Percentiles rank a stretch among this genome's conserved stretches.
phyloP scores from a whole-genome alignment of 2,113 vertebrate species.

The Puffinus mauretanicus region DNA sequence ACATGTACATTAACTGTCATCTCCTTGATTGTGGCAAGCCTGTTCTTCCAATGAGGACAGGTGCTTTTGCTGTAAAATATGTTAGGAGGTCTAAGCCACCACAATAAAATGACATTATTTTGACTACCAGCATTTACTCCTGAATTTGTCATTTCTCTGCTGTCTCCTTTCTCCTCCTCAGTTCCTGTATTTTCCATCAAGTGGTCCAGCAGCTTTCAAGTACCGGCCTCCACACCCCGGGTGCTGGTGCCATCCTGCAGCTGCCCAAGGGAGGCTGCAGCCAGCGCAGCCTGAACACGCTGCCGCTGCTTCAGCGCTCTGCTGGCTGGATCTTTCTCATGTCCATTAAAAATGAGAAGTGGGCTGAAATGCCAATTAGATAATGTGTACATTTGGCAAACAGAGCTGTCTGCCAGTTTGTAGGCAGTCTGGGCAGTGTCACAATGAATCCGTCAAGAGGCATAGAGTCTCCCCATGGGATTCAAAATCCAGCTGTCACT shows the following conservation, averaged over 20 bases:
- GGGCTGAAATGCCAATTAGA: constrained; percentile 9
- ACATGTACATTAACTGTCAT: background rate
- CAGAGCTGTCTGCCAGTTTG: constrained; percentile 20
- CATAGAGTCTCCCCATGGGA: background rate
- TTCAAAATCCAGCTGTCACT: background rate
- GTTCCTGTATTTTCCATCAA: background rate
- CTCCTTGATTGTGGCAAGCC: background rate
- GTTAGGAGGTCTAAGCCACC: background rate
- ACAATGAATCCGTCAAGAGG: background rate
- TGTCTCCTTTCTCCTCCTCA: background rate
- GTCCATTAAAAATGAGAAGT: background rate
- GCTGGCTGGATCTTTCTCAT: background rate
- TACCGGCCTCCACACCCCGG: background rate
- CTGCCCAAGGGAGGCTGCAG: background rate
- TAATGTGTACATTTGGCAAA: constrained; percentile 3
- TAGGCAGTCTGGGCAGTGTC: constrained; percentile 1
- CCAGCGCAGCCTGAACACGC: rapidly evolving
- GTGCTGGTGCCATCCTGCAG: background rate
- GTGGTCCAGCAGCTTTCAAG: background rate
- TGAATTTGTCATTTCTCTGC: background rate
- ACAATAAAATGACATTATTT: background rate
- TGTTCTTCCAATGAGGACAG: background rate
- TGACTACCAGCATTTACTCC: background rate
- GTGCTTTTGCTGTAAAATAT: background rate
- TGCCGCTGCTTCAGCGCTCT: background rate